Evolutionary conservation across 2,113 vertebrate genomes (phyloP).

Genomic region (Morone chrysops): DNA sequence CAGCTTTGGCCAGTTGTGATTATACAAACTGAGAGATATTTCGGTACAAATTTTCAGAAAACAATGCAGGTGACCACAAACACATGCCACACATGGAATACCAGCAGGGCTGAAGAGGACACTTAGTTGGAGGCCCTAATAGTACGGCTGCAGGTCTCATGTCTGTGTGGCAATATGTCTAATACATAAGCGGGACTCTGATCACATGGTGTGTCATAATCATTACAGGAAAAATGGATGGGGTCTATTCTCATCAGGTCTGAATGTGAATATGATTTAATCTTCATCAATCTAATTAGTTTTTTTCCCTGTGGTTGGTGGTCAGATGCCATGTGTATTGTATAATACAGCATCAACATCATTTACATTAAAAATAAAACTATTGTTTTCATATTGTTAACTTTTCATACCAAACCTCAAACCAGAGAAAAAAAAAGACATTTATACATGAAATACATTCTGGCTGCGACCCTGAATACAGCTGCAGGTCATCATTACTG

Average conservation of each 20-base stretch:
- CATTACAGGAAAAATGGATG: no score
- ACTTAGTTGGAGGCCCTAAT: neutral
- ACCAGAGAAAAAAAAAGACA: no score
- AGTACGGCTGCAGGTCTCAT: neutral
- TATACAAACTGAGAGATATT: neutral
- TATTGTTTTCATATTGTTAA: no score
- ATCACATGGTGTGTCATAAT: neutral
- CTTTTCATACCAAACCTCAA: no score
- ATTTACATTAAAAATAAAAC: no score
- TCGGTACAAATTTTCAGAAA: conserved; percentile 4
- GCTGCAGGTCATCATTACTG: neutral
- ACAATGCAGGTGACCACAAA: neutral
- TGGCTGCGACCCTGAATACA: neutral
- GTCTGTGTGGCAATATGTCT: neutral
- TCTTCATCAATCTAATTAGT: no score
- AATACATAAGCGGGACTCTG: neutral
- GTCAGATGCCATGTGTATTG: no score
- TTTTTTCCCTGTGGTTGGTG: no score
- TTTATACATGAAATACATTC: neutral
- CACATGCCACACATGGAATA: neutral
- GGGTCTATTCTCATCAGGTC: no score
- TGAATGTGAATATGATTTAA: no score
- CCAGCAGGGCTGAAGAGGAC: neutral
- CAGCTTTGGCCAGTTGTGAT: neutral
- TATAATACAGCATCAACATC: no score